phyloP scores from a whole-genome alignment of 2,113 vertebrate species.

The Dromiciops gliroides region DNA sequence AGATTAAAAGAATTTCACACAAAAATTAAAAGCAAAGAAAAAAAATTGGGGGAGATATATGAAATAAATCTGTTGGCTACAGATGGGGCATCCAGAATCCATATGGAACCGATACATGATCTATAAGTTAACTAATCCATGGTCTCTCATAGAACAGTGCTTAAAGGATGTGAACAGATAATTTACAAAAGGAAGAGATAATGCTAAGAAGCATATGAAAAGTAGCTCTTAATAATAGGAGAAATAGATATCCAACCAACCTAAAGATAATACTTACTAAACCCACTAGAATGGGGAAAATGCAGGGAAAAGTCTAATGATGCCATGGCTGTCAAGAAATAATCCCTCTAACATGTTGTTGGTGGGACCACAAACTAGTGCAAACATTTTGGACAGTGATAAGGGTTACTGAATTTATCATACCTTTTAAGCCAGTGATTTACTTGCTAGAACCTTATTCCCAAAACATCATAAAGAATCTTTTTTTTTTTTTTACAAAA shows the following conservation, averaged over 20 bases:
- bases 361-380: background rate
- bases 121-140: background rate
- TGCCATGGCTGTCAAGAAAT: background rate
- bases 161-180: background rate
- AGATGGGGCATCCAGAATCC: background rate
- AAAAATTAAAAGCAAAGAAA: background rate
- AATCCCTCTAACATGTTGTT: background rate
- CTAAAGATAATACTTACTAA: background rate
- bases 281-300: background rate
- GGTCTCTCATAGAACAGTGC: background rate
- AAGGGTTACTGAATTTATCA: background rate
- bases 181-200: background rate
- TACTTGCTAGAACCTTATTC: background rate
- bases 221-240: background rate
- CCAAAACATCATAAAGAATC: background rate
- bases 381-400: background rate
- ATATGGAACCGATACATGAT: background rate
- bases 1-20: background rate
- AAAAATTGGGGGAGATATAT: background rate
- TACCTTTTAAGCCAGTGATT: background rate
- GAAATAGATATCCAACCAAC: background rate
- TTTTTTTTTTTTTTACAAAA: background rate
- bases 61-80: background rate
- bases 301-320: background rate
- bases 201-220: background rate